Evolutionary conservation across 1,140 invertebrate genomes (phyloP), one percentile per base, ranked within the genome.

Genomic region (Diabrotica undecimpunctata): DNA sequence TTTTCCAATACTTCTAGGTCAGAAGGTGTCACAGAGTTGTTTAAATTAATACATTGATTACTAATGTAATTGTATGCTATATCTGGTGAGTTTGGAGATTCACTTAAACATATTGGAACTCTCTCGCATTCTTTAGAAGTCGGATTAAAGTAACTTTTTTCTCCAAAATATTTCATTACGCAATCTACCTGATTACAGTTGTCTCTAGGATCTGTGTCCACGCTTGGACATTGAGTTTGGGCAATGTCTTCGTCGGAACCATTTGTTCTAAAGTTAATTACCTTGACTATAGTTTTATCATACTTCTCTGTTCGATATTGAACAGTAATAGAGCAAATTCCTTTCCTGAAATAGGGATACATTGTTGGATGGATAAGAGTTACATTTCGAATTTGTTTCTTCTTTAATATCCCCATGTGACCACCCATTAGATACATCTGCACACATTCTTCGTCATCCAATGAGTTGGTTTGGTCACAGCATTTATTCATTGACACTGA

Each of bases 161-260:
- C 37, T 9, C 69, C 69, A 8, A 64, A 70, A 60, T 70, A 70
- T 56, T 70, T 70, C 37, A 66, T 64, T 39, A 70, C 60, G 55
- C 69, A 70, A 14, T 70, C 69, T 7, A 67, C 66, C n/a, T 64
- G 69, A 61, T 64, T 67, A 53, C 69, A 70, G 14, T 70, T 65
- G 9, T 64, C 10, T 37, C 35, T 54, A 53, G 50, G 53, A 64
- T 70, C 64, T 46, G 63, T 57, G 54, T 70, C 69, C 12, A 67
- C n/a, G 7, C 66, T 66, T 62, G 56, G 25, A 36, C 69, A 70
- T 37, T 50, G 7, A 36, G 64, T 60, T n/a, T 37, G 50, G 37
- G 36, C 60, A 54, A 35, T 11, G 5, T 52, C 12, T 53, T 62
- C 60, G 12, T 9, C 35, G 8, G 60, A 35, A 35, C 8, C 35